Evolutionary conservation across 1,140 invertebrate genomes (phyloP).

Genomic region (Rhagoletis zephyria): DNA sequence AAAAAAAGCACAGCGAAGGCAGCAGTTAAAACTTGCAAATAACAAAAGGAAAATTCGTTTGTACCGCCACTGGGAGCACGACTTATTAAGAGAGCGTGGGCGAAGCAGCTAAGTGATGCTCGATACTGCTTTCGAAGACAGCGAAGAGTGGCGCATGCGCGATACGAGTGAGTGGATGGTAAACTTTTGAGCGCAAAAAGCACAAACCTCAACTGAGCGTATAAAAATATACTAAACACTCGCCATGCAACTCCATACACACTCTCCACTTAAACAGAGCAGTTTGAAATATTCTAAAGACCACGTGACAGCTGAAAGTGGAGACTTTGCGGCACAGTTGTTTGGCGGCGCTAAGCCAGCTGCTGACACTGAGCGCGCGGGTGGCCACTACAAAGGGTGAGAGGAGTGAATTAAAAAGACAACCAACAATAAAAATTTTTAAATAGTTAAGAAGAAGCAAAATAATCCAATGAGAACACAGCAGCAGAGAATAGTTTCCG

Average conservation of each 20-base stretch:
- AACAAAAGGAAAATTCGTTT: background rate
- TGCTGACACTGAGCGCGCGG: background rate
- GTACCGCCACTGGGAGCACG: background rate
- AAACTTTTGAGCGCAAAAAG: background rate
- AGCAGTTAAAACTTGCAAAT: background rate
- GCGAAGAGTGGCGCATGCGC: background rate
- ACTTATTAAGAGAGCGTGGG: conserved; percentile 8
- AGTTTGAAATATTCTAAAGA: background rate
- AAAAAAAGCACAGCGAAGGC: background rate
- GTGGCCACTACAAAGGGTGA: background rate
- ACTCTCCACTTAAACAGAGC: too few species aligned
- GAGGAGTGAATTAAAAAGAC: background rate
- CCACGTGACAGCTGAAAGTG: conserved; percentile 12
- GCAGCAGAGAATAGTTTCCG: background rate
- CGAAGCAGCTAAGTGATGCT: conserved; percentile 7
- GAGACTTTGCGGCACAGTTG: background rate
- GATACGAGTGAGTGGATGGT: too few species aligned
- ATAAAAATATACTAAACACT: too few species aligned
- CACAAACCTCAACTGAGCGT: too few species aligned
- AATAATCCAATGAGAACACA: background rate
- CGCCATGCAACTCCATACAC: too few species aligned
- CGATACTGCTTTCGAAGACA: background rate
- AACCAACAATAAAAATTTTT: background rate
- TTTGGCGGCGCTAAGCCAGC: conserved; percentile 5
- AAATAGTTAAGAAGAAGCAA: background rate